These are phyloP conservation scores for Stenolophus ochropezus DNA, from an alignment of 2,888 invertebrate species.

Conservation along the genomic window DNA sequence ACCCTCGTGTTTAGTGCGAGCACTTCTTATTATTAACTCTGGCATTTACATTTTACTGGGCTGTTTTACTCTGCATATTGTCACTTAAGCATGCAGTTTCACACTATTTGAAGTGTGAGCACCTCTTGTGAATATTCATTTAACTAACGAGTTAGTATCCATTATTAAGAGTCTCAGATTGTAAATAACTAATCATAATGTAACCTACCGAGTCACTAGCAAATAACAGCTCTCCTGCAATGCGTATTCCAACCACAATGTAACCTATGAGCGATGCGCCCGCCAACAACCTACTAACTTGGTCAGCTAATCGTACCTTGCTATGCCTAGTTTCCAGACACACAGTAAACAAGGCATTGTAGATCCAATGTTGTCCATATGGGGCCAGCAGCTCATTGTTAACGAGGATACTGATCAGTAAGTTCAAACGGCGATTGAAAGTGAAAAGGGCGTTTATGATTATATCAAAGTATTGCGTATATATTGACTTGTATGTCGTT, in stretches of 20 bases:
- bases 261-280: slow-evolving; percentile 60
- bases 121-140: slow-evolving; percentile 56
- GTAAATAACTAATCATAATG: slow-evolving; percentile 21
- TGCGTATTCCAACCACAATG: slow-evolving; percentile 20
- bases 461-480: slow-evolving; percentile 45
- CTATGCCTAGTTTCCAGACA: slow-evolving; percentile 83
- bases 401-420: slow-evolving; percentile 98
- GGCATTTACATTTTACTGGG: slow-evolving; percentile 57
- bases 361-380: slow-evolving; percentile 98
- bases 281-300: slow-evolving; percentile 67
- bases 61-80: slow-evolving; percentile 58
- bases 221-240: slow-evolving; percentile 31
- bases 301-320: slow-evolving; percentile 67
- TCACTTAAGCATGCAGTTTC: slow-evolving; percentile 58
- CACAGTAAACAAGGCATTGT: slow-evolving; percentile 96
- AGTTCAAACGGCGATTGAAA: slow-evolving; percentile 75
- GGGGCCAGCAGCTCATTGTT: slow-evolving; percentile 98
- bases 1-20: slow-evolving; percentile 59
- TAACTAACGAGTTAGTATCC: slow-evolving; percentile 12
- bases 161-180: slow-evolving; percentile 30
- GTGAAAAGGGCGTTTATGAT: slow-evolving; percentile 43
- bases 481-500: slow-evolving; percentile 46
- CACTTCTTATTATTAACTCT: slow-evolving; percentile 57
- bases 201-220: slow-evolving; percentile 12
- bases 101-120: slow-evolving; percentile 49